Evolutionary conservation across 1,140 invertebrate genomes (phyloP), one percentile per base, ranked within the genome.

Genomic region (Frieseomelitta varia): DNA sequence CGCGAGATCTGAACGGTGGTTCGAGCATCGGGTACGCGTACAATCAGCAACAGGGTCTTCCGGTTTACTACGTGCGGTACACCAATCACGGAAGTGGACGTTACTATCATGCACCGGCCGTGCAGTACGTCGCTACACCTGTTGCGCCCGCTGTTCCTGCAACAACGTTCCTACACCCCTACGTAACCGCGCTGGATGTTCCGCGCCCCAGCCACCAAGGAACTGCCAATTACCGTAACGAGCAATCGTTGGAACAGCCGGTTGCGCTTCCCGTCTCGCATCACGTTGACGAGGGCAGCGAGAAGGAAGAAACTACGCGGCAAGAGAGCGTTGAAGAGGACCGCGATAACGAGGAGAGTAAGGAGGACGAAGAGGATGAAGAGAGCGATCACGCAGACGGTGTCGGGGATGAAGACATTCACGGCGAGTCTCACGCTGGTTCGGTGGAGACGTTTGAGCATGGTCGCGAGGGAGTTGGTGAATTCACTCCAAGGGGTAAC

Each of bases 1-100:
- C 91, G 79, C 86, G 87, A 4, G 94, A 95, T 72, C 88, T 94
- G 4, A 93, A 93, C 55, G 88, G 90, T 6, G 17, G 17, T 8
- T 94, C 94, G 12, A 93, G 91, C 3, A 90, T 90, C 0, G 92
- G 92, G 10, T 95, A 94, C 89, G 81, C 90, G 55, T 95, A 94
- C 83, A 87, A 86, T n/a, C 93, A 93, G 58, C 92, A 90, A 78
- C 90, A 91, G 30, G 91, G 88, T 51, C 71, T 87, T 76, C 94
- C 94, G 34, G 91, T 91, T 4, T 93, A 92, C 17, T 94, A 91
- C 85, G 88, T 94, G 67, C 92, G 87, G 24, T 94, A 94, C 85
- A 93, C 91, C 80, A 94, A 92, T 89, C 93, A 94, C 83, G 93
- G 91, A 73, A 90, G 77, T 30, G 87, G 88, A 76, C 65, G 86